Evolutionary conservation across 2,888 invertebrate species (phyloP).

Genomic region (Anarsia innoxiella): DNA sequence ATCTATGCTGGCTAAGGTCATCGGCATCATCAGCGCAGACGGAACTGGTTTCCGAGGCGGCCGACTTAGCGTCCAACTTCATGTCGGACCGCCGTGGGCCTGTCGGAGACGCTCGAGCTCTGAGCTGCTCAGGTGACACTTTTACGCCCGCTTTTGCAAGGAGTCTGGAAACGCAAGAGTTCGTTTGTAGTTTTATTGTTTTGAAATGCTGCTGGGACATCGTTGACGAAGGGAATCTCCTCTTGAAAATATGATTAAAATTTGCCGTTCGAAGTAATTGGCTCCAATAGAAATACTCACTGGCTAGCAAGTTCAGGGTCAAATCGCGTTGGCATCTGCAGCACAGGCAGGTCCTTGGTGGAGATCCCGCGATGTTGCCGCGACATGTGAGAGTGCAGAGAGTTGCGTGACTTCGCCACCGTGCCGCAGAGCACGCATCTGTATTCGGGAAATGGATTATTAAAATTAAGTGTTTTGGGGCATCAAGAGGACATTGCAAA

Average conservation of each 20-base stretch:
- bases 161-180: conserved; percentile 73
- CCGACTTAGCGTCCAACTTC: conserved; percentile 85
- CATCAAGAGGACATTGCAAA: too few relatives aligned
- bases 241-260: too few relatives aligned
- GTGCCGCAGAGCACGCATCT: conserved; percentile 94
- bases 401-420: conserved; percentile 93
- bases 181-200: too few relatives aligned
- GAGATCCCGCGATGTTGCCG: conserved; percentile 94
- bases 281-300: conserved; percentile 53
- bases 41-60: conserved; percentile 83
- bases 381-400: conserved; percentile 95
- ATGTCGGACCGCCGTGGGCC: conserved; percentile 86
- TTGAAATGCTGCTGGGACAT: too few relatives aligned
- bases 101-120: conserved; percentile 90
- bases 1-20: conserved; percentile 83
- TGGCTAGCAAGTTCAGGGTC: conserved; percentile 91
- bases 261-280: too few relatives aligned
- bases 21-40: conserved; percentile 88
- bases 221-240: too few relatives aligned
- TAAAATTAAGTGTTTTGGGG: too few relatives aligned
- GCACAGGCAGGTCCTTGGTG: conserved; percentile 92
- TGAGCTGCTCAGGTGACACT: conserved; percentile 87
- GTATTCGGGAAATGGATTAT: too few relatives aligned
- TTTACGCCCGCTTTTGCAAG: conserved; percentile 92
- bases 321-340: conserved; percentile 94